Percentiles rank a stretch among this genome's conserved stretches.
Evolutionary conservation across 1,140 invertebrate species (phyloP).

Genomic region (Ditylenchus dipsaci): DNA sequence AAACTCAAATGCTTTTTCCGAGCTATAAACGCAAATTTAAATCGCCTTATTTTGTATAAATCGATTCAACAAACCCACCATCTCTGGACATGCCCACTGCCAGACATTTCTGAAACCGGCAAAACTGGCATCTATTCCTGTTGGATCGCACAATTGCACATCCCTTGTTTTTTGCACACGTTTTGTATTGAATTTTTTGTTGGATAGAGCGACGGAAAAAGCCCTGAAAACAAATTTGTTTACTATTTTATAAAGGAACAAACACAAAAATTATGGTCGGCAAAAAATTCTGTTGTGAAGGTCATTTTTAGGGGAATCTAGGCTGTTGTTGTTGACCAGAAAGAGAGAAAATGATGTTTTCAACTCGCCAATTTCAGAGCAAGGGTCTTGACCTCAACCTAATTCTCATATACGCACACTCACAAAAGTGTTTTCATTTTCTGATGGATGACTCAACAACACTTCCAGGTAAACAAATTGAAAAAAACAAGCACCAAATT

Average conservation of each 20-base stretch:
- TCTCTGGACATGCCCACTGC: conserved; percentile 95
- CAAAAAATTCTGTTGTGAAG: background rate
- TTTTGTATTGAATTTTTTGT: conserved; percentile 94
- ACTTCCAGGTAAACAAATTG: too few relatives aligned
- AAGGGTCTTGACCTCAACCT: too few relatives aligned
- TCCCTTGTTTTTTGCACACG: conserved; percentile 94
- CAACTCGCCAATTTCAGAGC: too few relatives aligned
- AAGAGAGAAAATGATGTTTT: too few relatives aligned
- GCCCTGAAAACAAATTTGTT: conserved; percentile 59
- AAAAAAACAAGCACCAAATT: too few relatives aligned
- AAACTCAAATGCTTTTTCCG: too few relatives aligned
- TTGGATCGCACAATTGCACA: conserved; percentile 92
- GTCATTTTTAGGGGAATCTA: background rate
- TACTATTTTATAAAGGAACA: too few relatives aligned
- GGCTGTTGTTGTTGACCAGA: conserved; percentile 3
- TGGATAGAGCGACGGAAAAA: conserved; percentile 79
- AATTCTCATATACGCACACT: too few relatives aligned
- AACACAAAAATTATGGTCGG: conserved; percentile 12
- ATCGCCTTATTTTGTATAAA: too few relatives aligned
- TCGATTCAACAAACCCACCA: conserved; percentile 79
- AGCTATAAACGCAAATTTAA: too few relatives aligned
- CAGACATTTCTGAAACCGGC: conserved; percentile 93
- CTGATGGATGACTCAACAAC: too few relatives aligned
- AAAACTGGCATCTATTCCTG: conserved; percentile 92
- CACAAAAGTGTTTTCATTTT: too few relatives aligned